A percentile compares a stretch with the other conserved stretches of the same genome.
Conservation (phyloP, 2,113 vertebrate species). For the Physeter macrocephalus region DNA sequence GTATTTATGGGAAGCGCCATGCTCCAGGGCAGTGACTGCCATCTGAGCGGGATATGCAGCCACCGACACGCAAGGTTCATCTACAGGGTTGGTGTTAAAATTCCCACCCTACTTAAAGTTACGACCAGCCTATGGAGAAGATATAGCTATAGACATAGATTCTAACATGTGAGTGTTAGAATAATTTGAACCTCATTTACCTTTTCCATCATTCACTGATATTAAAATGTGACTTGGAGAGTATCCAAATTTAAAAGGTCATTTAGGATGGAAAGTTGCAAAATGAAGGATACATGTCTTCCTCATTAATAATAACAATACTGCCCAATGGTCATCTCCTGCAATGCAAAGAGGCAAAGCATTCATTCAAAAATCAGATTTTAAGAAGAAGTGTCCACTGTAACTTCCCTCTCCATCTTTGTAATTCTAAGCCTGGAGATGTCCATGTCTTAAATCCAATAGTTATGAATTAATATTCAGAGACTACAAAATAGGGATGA, state of each 20-base stretch:
- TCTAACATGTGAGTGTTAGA: background rate
- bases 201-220: background rate
- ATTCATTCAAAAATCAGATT: background rate
- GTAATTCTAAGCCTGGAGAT: background rate
- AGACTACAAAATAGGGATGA: background rate
- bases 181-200: background rate
- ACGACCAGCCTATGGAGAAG: fast-evolving
- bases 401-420: fast-evolving
- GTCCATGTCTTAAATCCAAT: background rate
- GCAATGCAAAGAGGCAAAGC: background rate
- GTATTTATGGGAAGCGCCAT: fast-evolving
- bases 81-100: fast-evolving
- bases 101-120: background rate
- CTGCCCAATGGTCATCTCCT: fast-evolving
- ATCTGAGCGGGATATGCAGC: fast-evolving
- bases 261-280: background rate
- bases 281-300: background rate
- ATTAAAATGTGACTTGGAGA: background rate
- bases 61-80: fast-evolving
- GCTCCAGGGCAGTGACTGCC: fast-evolving
- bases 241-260: background rate
- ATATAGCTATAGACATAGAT: fast-evolving
- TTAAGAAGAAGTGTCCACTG: fast-evolving
- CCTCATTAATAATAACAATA: background rate
- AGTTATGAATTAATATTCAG: background rate